Evolutionary conservation across 2,113 vertebrate species (phyloP), one percentile per base, ranked within the genome.

Genomic region (Labeo catla): DNA sequence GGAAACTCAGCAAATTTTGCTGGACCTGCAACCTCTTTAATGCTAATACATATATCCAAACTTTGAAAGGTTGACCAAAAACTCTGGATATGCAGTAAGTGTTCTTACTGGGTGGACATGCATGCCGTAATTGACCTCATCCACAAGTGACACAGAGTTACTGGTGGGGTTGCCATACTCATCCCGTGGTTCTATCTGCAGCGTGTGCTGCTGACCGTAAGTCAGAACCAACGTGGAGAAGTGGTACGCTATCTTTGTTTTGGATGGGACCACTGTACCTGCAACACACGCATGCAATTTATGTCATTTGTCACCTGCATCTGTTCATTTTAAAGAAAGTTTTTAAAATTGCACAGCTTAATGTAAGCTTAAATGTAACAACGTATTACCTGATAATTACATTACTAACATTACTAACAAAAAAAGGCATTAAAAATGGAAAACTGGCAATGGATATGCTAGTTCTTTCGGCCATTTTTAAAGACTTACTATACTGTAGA

Each of bases 151-250:
- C 8, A 95, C 91, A 8, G 97, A 98, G 93, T 98, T 98, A 93
- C 95, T 98, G 88, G 97, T 98, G 52, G 97, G 97, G 92, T 99
- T 99, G 89, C 97, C 97, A 78, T 99, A 99, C 81, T 99, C 98
- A 76, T 99, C 98, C 88, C 98, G 95, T 77, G 98, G 98, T 89
- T 96, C 97, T 88, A 99, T 98, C 91, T 99, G 97, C 89, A 99
- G 93, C 4, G 95, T 98, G 91, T 99, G 98, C 85, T 97, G 97
- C 89, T 99, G 96, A 80, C 97, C 96, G 83, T 95, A 96, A 16
- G 96, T 98, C 92, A 99, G 94, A 87, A 99, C 97, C 92, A 99
- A 94, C 57, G 98, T 99, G 85, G 98, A 99, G 91, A 99, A 99
- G 93, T 99, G 98, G 92, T 96, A 98, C 50, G 97, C 95, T 63